Conservation (phyloP, 53 echinoderm and acorn worm genomes). For the Temnopleurus reevesii region DNA sequence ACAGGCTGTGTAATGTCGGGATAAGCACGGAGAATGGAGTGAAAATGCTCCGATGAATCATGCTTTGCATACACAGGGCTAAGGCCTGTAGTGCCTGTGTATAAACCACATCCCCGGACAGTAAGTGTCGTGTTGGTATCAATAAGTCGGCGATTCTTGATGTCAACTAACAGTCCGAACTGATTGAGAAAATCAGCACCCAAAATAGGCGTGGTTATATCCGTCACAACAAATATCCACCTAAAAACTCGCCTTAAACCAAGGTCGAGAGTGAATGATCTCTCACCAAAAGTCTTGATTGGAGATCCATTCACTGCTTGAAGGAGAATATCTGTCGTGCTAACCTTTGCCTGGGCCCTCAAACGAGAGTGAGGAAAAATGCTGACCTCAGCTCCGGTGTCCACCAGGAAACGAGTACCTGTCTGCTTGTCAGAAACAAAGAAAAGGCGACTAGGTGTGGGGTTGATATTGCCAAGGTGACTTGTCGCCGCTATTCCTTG, state of each 20-base stretch:
- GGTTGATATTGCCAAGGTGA: neutral
- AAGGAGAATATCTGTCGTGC: neutral
- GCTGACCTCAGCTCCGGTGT: constrained; percentile 35
- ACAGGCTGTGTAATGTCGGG: neutral
- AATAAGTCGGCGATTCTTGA: constrained; percentile 38
- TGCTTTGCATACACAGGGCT: neutral
- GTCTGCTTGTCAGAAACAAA: neutral
- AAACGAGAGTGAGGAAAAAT: neutral
- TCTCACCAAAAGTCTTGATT: constrained; percentile 58
- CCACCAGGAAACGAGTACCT: constrained; percentile 26
- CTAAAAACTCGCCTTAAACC: constrained; percentile 55
- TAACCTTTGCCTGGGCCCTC: neutral
- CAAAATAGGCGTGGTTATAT: constrained; percentile 45
- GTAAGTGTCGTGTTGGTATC: constrained; percentile 34
- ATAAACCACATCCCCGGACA: neutral
- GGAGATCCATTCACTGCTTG: constrained; percentile 51
- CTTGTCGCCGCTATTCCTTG: neutral
- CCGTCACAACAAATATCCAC: constrained; percentile 60
- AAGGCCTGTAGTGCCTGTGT: neutral
- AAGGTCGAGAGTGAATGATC: constrained; percentile 58
- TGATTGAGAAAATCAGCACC: constrained; percentile 66
- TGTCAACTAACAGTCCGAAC: constrained; percentile 49
- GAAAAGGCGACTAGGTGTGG: constrained; percentile 2
- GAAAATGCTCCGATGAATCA: neutral
- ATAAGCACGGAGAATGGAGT: neutral